Base-by-base conservation (phyloP, 37 sponge, comb jelly and placozoan species). In the Amphimedon queenslandica region DNA sequence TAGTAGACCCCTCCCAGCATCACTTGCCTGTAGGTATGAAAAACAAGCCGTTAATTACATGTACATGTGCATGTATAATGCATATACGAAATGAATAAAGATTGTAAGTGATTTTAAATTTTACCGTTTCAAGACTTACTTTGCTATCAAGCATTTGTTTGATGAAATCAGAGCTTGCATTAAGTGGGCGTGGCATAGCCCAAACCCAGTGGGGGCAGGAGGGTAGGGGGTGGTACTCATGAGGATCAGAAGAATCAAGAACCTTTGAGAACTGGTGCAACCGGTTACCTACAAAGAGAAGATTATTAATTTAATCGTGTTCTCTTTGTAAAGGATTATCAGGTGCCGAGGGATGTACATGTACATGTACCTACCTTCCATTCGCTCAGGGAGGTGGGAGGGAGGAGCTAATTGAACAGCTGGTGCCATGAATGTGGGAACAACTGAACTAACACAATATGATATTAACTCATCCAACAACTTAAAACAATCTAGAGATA, bases 401-500 rank as follows among this genome's bases (percentile, higher is more conserved):
- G 84, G 77, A 21, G 73, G 73, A 2, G 64, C 11, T 25, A n/a
- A 25, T 6, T 13, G 21, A 6, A 58, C 38, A 2, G 24, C 21
- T 11, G 4, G 28, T 2, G 38, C 4, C 28, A 75, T 43, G 28
- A 74, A 68, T 8, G 37, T 37, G 16, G 80, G 75, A 32, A 69
- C 56, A 0, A 33, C 36, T 24, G 64, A 57, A 40, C 73, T 67
- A 4, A 81, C 70, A 0, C 78, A 80, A 64, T 78, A 90, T 31
- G 78, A 65, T 37, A 93, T 56, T 0, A 93, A 64, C 21, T 71
- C 55, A 13, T 76, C 68, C 38, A 93, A 55, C 30, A 93, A 53
- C 94, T 93, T 90, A 57, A 85, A 90, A 58, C 94, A 93, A 63
- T 86, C 93, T 90, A 42, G 71, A 27, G 3, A 40, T 32, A 24